Percentiles rank a stretch among this genome's conserved stretches.
Evolutionary conservation across 2,888 invertebrate genomes (phyloP).

Genomic region (Seira sanloemensis): DNA sequence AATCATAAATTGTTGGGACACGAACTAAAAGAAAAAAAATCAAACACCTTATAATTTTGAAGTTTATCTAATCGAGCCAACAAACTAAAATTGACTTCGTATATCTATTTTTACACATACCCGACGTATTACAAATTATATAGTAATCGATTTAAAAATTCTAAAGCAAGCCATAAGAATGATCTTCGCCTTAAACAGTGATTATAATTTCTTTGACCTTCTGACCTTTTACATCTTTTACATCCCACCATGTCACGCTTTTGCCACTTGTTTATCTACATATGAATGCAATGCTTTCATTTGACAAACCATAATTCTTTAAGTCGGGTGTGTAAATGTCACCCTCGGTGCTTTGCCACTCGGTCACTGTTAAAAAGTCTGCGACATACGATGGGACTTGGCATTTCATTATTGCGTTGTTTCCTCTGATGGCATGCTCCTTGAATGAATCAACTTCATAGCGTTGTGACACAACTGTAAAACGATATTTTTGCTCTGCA

Average conservation of each 20-base stretch:
- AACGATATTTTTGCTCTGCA: neutral
- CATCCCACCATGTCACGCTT: constrained; percentile 65
- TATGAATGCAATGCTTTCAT: neutral
- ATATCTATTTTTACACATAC: no score
- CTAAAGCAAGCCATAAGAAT: no score
- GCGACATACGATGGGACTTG: constrained; percentile 94
- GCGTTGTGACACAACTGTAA: constrained; percentile 85
- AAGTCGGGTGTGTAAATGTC: constrained; percentile 70
- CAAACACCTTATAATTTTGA: neutral
- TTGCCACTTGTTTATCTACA: constrained; percentile 24
- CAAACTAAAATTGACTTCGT: no score
- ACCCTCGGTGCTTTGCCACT: constrained; percentile 71
- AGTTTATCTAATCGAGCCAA: no score
- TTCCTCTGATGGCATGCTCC: constrained; percentile 93
- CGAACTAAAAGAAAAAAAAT: constrained; percentile 80
- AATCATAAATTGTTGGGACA: constrained; percentile 91
- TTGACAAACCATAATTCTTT: constrained; percentile 67
- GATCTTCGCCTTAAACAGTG: no score
- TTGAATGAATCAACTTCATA: constrained; percentile 91
- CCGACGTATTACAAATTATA: no score
- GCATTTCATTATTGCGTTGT: constrained; percentile 89
- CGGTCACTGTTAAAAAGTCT: constrained; percentile 88
- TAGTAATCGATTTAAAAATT: no score
- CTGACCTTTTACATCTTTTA: no score
- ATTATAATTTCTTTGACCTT: constrained; percentile 3